phyloP scores from a whole-genome alignment of 1,140 invertebrate species.

The Platyscapa corneri region DNA sequence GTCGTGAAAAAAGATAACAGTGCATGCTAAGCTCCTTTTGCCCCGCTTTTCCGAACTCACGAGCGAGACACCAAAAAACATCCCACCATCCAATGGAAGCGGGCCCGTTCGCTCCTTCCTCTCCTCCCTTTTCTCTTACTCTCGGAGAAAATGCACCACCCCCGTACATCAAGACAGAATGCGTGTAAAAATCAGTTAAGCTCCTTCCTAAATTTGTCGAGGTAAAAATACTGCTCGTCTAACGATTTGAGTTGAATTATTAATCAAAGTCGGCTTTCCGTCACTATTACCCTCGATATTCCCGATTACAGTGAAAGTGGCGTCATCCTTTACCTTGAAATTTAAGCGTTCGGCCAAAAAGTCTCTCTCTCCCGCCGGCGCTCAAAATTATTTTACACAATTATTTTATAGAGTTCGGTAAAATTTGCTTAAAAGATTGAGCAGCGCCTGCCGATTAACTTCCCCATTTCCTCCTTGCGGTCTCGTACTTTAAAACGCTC shows the following conservation, averaged over 20 bases:
- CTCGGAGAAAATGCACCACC: not conserved
- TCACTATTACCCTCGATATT: not conserved
- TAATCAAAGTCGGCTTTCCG: not conserved
- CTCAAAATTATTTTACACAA: too few species aligned
- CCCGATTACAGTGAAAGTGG: not conserved
- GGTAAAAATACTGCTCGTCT: not conserved
- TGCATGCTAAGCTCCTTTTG: not conserved
- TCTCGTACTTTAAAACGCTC: too few species aligned
- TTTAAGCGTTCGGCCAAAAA: not conserved
- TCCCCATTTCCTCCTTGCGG: too few species aligned
- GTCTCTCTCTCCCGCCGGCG: too few species aligned
- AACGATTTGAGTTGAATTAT: not conserved
- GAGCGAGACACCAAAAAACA: not conserved
- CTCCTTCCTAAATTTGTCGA: not conserved
- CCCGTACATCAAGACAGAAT: too few species aligned
- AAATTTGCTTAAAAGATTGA: not conserved
- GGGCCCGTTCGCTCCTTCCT: too few species aligned
- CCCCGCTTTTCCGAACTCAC: not conserved
- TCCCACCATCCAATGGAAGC: not conserved
- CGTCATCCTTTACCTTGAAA: not conserved
- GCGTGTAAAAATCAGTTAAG: not conserved
- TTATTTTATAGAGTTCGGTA: not conserved
- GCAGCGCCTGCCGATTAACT: too few species aligned
- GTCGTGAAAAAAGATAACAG: not conserved
- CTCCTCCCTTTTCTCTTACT: not conserved